Evolutionary conservation across 2,888 invertebrate genomes (phyloP), one percentile per base, ranked within the genome.

Genomic region (Drosophila borealis): DNA sequence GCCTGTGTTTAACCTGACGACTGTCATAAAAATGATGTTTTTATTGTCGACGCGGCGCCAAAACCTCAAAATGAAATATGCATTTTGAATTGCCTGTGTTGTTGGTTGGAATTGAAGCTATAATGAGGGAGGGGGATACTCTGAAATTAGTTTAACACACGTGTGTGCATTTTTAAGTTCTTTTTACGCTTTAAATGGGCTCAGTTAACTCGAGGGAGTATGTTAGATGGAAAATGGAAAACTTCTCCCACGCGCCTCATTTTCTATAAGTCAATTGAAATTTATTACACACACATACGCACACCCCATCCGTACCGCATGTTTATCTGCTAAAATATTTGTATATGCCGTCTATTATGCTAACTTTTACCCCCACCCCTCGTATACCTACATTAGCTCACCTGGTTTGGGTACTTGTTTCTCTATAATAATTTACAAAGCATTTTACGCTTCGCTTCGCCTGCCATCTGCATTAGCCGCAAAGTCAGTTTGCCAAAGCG

Each of bases 381-480:
- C 73, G 21, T 6, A 14, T n/a, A 37, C 39, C 14, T 13, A 17
- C 0, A 4, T 29, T 29, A 2, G 13, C 2, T 21, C 11, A 44
- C 29, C 11, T 25, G 29, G 37, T 19, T 14, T 5, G 42, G 14
- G 37, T 14, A 49, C 53, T 74, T 65, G 64, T 62, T 72, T 45
- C 60, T 67, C 71, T 67, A 74, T 73, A 78, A 83, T 87, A 84
- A 87, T 83, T 87, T 78, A 84, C 79, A 83, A 87, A 84, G 85
- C 76, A 87, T 87, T 83, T 83, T 66, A 74, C 83, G 85, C 80
- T 73, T 83, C 80, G 81, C 75, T 83, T 87, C 85, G 72, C 73
- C 85, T 79, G 83, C 83, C 83, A 87, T 84, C 78, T 81, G 78
- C 83, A 83, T 83, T 83, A 87, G 78, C 80, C 70, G 62, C 80